phyloP scores from a whole-genome alignment of 2,113 vertebrate species.

The Dicentrarchus labrax region DNA sequence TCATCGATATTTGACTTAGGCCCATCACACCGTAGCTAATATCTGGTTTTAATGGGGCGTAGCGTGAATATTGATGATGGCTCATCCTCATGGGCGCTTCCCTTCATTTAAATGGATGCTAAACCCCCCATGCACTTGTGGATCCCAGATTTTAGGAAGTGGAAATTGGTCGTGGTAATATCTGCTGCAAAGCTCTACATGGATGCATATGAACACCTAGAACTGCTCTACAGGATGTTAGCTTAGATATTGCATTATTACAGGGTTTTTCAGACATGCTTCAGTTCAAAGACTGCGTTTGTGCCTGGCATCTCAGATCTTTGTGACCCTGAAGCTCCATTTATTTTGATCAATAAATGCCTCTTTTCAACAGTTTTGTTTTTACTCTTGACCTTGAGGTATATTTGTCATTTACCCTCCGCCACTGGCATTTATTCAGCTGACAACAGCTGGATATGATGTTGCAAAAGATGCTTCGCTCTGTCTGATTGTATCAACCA shows the following conservation, averaged over 20 bases:
- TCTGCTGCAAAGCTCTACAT: background rate
- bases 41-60: slow-evolving; percentile 41
- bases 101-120: slow-evolving; percentile 7
- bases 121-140: background rate
- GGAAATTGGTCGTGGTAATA: background rate
- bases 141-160: slow-evolving; percentile 1
- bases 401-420: background rate
- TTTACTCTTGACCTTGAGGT: slow-evolving; percentile 8
- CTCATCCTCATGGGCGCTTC: background rate
- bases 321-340: background rate
- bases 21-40: slow-evolving; percentile 2
- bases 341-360: background rate
- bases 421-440: background rate
- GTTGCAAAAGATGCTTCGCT: background rate
- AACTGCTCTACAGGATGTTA: background rate
- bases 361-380: background rate
- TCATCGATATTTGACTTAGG: slow-evolving; percentile 11
- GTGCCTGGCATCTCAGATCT: background rate
- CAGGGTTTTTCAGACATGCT: background rate
- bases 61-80: slow-evolving; percentile 27
- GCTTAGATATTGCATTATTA: background rate
- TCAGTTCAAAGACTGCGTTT: background rate
- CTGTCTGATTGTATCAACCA: background rate
- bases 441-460: slow-evolving; percentile 5
- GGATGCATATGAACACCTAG: background rate